phyloP scores from a whole-genome alignment of 1,140 invertebrate genomes.

The Drosophila sp. region DNA sequence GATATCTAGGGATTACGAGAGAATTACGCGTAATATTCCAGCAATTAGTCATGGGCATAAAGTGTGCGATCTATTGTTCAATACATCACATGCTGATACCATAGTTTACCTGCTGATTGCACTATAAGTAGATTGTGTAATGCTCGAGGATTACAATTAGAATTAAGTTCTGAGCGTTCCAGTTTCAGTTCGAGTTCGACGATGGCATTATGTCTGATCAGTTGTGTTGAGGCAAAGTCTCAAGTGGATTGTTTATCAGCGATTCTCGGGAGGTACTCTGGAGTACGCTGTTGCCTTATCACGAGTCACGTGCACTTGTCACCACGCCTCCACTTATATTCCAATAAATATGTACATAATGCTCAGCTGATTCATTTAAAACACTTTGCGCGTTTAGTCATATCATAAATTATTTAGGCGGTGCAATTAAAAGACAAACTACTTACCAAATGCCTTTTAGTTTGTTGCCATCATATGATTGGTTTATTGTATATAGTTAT shows the following conservation, averaged over 20 bases:
- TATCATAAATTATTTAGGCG: slow-evolving; percentile 17
- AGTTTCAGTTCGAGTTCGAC: neutral
- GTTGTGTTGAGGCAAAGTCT: slow-evolving; percentile 39
- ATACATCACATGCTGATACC: neutral
- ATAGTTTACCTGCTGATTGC: slow-evolving; percentile 7
- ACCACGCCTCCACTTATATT: slow-evolving; percentile 29
- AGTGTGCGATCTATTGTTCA: neutral
- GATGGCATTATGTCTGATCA: slow-evolving; percentile 52
- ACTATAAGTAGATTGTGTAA: slow-evolving; percentile 24
- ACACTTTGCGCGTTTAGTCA: slow-evolving; percentile 16
- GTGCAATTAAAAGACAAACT: slow-evolving; percentile 34
- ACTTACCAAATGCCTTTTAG: neutral
- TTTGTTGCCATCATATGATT: slow-evolving; percentile 39
- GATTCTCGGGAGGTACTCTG: slow-evolving; percentile 25
- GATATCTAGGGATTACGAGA: neutral
- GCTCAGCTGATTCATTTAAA: slow-evolving; percentile 22
- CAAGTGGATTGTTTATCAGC: slow-evolving; percentile 73
- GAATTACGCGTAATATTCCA: neutral
- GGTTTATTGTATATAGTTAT: slow-evolving; percentile 9
- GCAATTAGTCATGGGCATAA: neutral
- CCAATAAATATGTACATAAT: neutral
- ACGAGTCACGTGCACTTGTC: slow-evolving; percentile 64
- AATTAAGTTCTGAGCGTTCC: slow-evolving; percentile 1
- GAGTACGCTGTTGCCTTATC: slow-evolving; percentile 51
- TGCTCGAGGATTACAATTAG: slow-evolving; percentile 52